Evolutionary conservation across 2,113 vertebrate genomes (phyloP), one percentile per base, ranked within the genome.

Genomic region (Notothenia coriiceps): DNA sequence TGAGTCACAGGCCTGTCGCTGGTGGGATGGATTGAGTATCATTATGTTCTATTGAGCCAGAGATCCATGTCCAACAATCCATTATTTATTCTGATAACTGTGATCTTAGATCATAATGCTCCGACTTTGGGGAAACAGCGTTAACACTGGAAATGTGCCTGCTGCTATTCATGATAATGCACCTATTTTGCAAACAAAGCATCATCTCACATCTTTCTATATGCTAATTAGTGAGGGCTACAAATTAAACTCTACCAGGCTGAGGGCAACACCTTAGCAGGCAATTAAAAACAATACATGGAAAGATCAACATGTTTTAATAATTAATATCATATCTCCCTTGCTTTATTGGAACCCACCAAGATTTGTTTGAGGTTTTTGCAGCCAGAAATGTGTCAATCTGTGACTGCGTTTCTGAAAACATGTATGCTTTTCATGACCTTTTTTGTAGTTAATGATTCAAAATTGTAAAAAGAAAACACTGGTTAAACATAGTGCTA

Each of bases 201-300:
- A 25, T 17, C 18, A 9, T 66, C 44, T 59, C 63, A 60, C 50
- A 49, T 77, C 55, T 46, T 11, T 51, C 51, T 62, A 5, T 20
- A 57, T 70, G 59, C 40, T 64, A 25, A 73, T 10, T 40, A 10
- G 59, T 61, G 60, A 63, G 55, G 71, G 60, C 43, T 14, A 56
- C 33, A 2, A 14, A 10, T 55, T 43, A 35, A 61, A 81, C 29
- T 13, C 68, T 14, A 47, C 47, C 68, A 64, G 56, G 46, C 64
- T 66, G 51, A 49, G 22, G 71, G 74, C 43, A 80, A 57, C 70
- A 81, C 56, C 63, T 76, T 51, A 47, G 35, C 52, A 52, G 62
- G 54, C 15, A 64, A 33, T 3, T 64, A 22, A 74, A 79, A 70
- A 72, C 52, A 79, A 49, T 56, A 59, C 47, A 29, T 46, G 33